A percentile compares a stretch with the other conserved stretches of the same genome.
Evolutionary conservation across 2,888 invertebrate genomes (phyloP).

Genomic region (Dasypogon diadema): DNA sequence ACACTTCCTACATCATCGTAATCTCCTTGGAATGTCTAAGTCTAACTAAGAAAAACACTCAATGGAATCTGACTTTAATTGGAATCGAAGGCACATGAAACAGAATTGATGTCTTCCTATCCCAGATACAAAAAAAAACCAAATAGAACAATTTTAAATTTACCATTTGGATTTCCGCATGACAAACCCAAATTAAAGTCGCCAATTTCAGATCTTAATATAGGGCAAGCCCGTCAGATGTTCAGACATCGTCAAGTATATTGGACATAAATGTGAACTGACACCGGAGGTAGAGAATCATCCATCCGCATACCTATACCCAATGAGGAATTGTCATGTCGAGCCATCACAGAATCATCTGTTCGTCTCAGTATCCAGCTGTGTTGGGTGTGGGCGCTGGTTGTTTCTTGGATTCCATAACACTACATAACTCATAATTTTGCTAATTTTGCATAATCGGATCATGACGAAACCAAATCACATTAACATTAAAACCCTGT

Average conservation of each 20-base stretch:
- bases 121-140: neutral
- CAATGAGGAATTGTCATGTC: neutral
- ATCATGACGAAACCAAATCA: slow-evolving; percentile 37
- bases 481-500: neutral
- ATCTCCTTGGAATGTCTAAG: too few species aligned
- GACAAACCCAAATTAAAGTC: slow-evolving; percentile 13
- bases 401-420: neutral
- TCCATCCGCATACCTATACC: neutral
- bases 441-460: slow-evolving; percentile 50
- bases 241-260: neutral
- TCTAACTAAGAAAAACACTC: neutral
- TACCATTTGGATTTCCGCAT: slow-evolving; percentile 35
- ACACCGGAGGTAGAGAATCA: neutral
- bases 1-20: too few species aligned
- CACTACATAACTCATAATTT: neutral
- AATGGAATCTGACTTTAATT: slow-evolving; percentile 18
- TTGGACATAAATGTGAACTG: neutral
- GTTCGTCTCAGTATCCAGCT: neutral
- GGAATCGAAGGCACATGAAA: slow-evolving; percentile 10
- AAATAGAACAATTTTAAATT: neutral
- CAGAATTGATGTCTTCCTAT: slow-evolving; percentile 28
- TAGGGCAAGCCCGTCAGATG: slow-evolving; percentile 24
- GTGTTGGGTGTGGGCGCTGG: neutral
- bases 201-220: slow-evolving; percentile 3
- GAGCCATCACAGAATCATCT: too few species aligned